Evolutionary conservation across 2,113 vertebrate genomes (phyloP), one percentile per base, ranked within the genome.

Genomic region (Paradisaea rubra): DNA sequence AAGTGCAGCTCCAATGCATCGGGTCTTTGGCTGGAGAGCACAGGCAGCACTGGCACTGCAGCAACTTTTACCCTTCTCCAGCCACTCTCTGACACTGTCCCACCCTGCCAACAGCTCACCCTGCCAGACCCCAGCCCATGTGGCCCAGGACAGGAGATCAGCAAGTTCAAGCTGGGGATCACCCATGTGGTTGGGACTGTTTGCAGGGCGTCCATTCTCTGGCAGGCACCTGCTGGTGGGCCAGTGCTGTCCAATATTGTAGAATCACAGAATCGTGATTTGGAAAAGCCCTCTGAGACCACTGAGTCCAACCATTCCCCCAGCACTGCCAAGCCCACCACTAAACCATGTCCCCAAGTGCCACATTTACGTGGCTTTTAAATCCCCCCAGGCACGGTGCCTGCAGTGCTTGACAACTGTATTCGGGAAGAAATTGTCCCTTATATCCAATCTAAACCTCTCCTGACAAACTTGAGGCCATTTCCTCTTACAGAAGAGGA

Each of bases 161-260:
- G 15, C 22, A 56, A 23, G 65, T 39, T 61, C 39, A 68, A 44
- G 18, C n/a, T 37, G 22, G 39, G 37, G n/a, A 21, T 42, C 33
- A 15, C 14, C 25, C 47, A 5, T 3, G 9, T n/a, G 16, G 28
- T 9, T 41, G 60, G 14, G 22, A 47, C 59, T 7, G 5, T 24
- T 41, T 33, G 9, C 11, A 37, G n/a, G 7, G 28, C 0, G 0
- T 17, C 9, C n/a, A 23, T n/a, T 41, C 25, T 49, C 22, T 13
- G 19, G 3, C 30, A 35, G 41, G 22, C 19, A 54, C 19, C 14
- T 65, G 11, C 33, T 41, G 27, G 69, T 9, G 22, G 17, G 28
- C 11, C 60, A 45, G 23, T 22, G 30, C 28, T 49, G 9, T 33
- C 21, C 8, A 37, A 1, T 37, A 42, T 20, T 9, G 49, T 0